phyloP scores from a whole-genome alignment of 2,113 vertebrate genomes.

The Serilophus lunatus region DNA sequence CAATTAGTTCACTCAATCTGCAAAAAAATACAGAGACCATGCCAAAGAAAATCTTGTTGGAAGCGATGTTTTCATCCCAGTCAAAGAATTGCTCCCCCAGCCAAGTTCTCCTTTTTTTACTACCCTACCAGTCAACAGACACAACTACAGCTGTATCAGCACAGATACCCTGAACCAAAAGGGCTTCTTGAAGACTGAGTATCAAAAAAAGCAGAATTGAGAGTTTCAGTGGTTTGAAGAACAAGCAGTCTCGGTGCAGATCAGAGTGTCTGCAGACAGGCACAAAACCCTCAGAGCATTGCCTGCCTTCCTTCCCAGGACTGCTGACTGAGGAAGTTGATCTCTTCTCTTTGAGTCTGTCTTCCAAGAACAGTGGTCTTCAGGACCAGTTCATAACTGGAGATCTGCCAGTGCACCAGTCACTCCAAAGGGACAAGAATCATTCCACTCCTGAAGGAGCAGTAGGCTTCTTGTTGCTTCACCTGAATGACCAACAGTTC shows the following conservation, averaged over 20 bases:
- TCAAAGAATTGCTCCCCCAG: constrained; percentile 28
- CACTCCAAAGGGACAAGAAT: fast-evolving
- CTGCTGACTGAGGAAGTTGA: not conserved
- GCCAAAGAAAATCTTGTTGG: constrained; percentile 62
- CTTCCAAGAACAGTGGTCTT: not conserved
- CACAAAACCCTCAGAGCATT: not conserved
- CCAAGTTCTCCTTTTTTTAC: not conserved
- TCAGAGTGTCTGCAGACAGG: not conserved
- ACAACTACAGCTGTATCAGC: not conserved
- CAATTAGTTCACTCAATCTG: constrained; percentile 48
- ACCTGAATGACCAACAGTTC: not conserved
- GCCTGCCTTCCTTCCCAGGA: not conserved
- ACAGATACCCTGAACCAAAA: not conserved
- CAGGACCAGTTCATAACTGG: not conserved
- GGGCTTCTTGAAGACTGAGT: not conserved
- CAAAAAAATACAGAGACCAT: constrained; percentile 30
- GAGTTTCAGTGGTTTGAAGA: not conserved
- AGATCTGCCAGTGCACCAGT: not conserved
- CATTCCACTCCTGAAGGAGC: not conserved
- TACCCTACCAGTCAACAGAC: not conserved
- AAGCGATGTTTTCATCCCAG: constrained; percentile 1
- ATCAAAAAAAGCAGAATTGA: not conserved
- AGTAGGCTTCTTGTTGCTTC: not conserved
- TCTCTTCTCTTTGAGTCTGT: not conserved
- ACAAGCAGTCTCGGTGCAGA: not conserved